Evolutionary conservation across 2,797 vertebrate genomes (phyloP).

Genomic region (Pangasius sanitwongsei): DNA sequence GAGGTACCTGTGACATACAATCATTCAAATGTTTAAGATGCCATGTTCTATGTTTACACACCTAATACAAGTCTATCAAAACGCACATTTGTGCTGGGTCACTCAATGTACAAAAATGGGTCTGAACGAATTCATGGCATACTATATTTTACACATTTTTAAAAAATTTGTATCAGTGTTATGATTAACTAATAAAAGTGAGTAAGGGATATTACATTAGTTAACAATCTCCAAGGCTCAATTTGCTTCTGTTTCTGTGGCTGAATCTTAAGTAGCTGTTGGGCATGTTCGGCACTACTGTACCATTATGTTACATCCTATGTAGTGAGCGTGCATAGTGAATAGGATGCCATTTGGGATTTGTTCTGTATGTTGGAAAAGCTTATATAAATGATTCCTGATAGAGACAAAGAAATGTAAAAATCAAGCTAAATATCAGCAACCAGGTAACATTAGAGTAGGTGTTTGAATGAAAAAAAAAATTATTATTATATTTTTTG

Average conservation of each 20-base stretch:
- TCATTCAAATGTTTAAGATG: neutral
- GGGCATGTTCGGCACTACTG: neutral
- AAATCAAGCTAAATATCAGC: neutral
- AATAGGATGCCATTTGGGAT: neutral
- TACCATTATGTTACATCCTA: neutral
- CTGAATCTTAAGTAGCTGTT: neutral
- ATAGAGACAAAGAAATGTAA: neutral
- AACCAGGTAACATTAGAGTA: too few relatives aligned
- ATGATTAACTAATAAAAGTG: neutral
- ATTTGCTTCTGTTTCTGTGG: neutral
- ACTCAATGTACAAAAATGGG: neutral
- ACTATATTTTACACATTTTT: neutral
- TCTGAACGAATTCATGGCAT: neutral
- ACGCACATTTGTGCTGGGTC: neutral
- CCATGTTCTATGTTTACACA: neutral
- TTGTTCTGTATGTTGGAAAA: too few relatives aligned
- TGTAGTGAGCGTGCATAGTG: neutral
- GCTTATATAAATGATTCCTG: too few relatives aligned
- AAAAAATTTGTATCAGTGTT: neutral
- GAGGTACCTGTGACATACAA: constrained; percentile 81
- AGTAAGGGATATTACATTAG: neutral
- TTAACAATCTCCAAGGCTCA: neutral
- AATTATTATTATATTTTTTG: too few relatives aligned
- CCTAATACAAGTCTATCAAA: neutral
- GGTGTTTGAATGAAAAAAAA: neutral